Evolutionary conservation across 2,113 vertebrate genomes (phyloP).

Genomic region (Clupea harengus): DNA sequence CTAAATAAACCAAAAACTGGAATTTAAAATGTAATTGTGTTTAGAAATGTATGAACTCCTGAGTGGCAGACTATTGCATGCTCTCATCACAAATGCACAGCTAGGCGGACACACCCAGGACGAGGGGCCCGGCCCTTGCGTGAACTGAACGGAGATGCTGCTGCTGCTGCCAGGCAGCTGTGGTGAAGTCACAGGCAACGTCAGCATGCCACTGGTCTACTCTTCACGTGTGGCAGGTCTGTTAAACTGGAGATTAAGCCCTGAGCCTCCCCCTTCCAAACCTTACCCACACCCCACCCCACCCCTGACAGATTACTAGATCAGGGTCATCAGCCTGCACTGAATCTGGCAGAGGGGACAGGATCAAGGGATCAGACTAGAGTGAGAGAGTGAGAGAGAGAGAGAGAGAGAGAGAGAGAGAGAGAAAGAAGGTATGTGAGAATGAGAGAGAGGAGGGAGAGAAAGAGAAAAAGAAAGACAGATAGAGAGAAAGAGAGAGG

Average conservation of each 20-base stretch:
- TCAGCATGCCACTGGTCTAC: background rate
- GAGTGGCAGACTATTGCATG: too few species aligned
- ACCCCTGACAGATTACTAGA: slow-evolving; percentile 43
- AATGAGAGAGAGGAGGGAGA: slow-evolving; percentile 26
- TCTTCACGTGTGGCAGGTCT: background rate
- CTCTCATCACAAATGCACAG: background rate
- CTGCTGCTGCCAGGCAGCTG: background rate
- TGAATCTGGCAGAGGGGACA: slow-evolving; percentile 31
- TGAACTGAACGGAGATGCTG: background rate
- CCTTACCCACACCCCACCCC: background rate
- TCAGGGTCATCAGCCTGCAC: slow-evolving; percentile 35
- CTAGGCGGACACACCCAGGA: background rate
- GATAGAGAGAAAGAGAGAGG: slow-evolving; percentile 28
- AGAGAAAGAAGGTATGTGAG: background rate
- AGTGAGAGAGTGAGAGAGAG: slow-evolving; percentile 26
- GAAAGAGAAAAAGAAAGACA: slow-evolving; percentile 48
- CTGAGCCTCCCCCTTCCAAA: background rate
- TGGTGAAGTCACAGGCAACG: background rate
- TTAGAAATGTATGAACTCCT: too few species aligned
- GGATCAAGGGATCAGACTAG: slow-evolving; percentile 29
- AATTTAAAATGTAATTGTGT: too few species aligned
- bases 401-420: slow-evolving; percentile 21
- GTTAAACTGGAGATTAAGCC: background rate
- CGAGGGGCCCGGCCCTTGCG: background rate
- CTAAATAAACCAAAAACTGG: too few species aligned